These are phyloP conservation scores for Peromyscus polionotus DNA, from an alignment of 2,113 vertebrate species.

Conservation along the genomic window DNA sequence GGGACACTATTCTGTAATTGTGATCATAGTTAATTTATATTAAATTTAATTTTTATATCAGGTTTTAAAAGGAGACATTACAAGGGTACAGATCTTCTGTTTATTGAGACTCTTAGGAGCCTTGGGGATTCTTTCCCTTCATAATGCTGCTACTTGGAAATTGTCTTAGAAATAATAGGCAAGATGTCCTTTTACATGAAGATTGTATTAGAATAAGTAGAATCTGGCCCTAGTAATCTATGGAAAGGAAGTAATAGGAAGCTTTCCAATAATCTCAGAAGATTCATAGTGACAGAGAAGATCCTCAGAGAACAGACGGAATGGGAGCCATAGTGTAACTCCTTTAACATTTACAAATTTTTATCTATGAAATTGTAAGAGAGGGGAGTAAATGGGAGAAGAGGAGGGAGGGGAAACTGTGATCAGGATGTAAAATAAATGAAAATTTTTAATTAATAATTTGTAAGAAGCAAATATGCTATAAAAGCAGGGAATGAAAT, in stretches of 20 bases:
- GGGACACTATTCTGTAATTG: neutral
- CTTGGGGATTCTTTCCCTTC: neutral
- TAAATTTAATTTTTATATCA: neutral
- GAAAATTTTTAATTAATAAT: too few species aligned
- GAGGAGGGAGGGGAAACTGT: too few species aligned
- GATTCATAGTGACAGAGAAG: neutral
- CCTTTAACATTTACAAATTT: neutral
- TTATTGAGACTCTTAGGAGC: neutral
- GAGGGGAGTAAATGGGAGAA: too few species aligned
- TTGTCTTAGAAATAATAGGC: neutral
- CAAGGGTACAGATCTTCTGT: neutral
- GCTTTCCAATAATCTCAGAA: neutral
- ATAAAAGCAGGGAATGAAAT: neutral
- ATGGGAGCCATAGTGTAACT: neutral
- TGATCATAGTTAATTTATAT: neutral
- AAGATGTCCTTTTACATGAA: neutral
- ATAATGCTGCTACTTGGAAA: neutral
- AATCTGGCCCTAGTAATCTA: neutral
- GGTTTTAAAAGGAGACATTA: neutral
- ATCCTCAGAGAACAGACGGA: constrained; percentile 3
- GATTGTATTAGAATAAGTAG: neutral
- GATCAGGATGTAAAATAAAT: too few species aligned
- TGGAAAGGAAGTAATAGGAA: neutral
- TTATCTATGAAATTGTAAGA: neutral
- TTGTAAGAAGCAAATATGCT: neutral